These are phyloP conservation scores for Erynnis tages DNA, from an alignment of 2,888 invertebrate genomes.

Conservation along the genomic window DNA sequence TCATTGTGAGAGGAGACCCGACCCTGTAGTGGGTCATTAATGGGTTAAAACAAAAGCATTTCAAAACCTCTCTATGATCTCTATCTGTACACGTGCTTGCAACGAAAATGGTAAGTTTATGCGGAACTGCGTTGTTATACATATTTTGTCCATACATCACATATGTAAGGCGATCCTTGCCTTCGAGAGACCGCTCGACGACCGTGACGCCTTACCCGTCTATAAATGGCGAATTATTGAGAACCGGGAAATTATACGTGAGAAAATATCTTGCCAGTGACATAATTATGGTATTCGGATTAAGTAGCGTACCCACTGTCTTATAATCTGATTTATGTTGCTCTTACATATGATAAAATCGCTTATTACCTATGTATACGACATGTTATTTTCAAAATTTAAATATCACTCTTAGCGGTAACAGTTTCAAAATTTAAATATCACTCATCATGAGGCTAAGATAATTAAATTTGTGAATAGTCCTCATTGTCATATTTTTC, in stretches of 20 bases:
- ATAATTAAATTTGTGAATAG: too few relatives aligned
- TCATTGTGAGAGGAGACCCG: too few relatives aligned
- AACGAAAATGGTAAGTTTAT: conserved; percentile 10
- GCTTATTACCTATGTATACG: too few relatives aligned
- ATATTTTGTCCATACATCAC: conserved; percentile 26
- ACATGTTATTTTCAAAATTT: too few relatives aligned
- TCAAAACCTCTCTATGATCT: conserved; percentile 17
- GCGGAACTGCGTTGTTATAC: conserved; percentile 11
- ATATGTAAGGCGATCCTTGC: conserved; percentile 30
- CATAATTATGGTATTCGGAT: conserved; percentile 28
- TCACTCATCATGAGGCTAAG: too few relatives aligned
- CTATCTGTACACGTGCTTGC: conserved; percentile 15
- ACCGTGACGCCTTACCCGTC: conserved; percentile 31
- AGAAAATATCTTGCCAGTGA: conserved; percentile 37
- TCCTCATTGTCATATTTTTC: too few relatives aligned
- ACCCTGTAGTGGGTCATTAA: too few relatives aligned
- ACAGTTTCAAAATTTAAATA: too few relatives aligned
- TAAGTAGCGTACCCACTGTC: background rate
- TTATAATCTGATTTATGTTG: too few relatives aligned
- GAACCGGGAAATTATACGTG: conserved; percentile 31
- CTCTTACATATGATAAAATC: background rate
- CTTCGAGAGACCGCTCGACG: conserved; percentile 37
- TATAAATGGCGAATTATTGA: conserved; percentile 32
- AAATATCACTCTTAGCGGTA: too few relatives aligned
- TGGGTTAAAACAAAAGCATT: conserved; percentile 9